Evolutionary conservation across 2,888 invertebrate species (phyloP).

Genomic region (Tiliacea aurago): DNA sequence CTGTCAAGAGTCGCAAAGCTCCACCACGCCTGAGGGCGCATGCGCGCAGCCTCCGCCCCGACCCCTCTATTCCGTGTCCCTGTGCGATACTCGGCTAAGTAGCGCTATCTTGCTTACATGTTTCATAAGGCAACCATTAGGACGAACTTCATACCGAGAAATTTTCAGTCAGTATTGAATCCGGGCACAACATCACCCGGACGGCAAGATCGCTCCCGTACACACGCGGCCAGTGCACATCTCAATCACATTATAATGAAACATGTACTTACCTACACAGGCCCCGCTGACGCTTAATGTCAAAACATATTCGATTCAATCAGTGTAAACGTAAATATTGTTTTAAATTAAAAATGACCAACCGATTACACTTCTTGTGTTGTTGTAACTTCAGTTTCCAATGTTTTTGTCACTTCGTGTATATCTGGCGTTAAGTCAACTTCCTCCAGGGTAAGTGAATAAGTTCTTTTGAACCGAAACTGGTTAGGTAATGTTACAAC

Average conservation of each 20-base stretch:
- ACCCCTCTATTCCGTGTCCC: constrained; percentile 59
- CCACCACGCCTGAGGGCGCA: constrained; percentile 66
- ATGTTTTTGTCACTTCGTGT: constrained; percentile 48
- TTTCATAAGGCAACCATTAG: constrained; percentile 50
- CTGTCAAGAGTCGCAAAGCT: constrained; percentile 35
- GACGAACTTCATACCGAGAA: constrained; percentile 58
- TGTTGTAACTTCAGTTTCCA: constrained; percentile 42
- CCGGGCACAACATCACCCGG: constrained; percentile 50
- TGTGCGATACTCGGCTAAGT: constrained; percentile 50
- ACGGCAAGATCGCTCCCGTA: constrained; percentile 49
- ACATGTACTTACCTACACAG: constrained; percentile 39
- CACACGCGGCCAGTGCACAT: constrained; percentile 32
- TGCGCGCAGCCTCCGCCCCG: constrained; percentile 82
- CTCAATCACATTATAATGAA: constrained; percentile 49
- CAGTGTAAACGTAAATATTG: constrained; percentile 44
- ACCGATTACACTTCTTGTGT: constrained; percentile 33
- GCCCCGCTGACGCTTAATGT: constrained; percentile 28
- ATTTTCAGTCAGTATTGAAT: constrained; percentile 58
- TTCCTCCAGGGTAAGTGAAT: constrained; percentile 53
- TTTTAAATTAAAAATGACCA: constrained; percentile 37
- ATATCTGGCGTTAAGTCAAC: constrained; percentile 41
- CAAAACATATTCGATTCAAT: constrained; percentile 39
- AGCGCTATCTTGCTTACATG: constrained; percentile 64
- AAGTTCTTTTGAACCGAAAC: constrained; percentile 16
- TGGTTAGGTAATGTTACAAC: constrained; percentile 4